phyloP scores from a whole-genome alignment of 2,888 invertebrate genomes.

The Euplagia quadripunctaria region DNA sequence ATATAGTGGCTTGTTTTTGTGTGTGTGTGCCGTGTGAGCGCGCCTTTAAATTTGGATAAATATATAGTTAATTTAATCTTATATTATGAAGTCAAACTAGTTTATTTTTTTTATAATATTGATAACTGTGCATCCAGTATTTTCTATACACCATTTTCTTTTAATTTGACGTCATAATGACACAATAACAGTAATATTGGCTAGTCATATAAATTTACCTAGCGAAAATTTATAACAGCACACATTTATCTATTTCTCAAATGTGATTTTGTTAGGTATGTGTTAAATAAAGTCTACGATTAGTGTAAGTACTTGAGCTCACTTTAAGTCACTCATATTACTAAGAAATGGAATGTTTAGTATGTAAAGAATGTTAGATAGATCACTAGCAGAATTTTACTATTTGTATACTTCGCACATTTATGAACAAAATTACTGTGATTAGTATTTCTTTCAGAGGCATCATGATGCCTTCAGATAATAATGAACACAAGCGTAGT shows the following conservation, averaged over 20 bases:
- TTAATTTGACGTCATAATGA: constrained; percentile 11
- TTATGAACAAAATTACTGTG: background rate
- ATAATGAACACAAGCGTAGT: background rate
- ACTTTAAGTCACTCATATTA: constrained; percentile 84
- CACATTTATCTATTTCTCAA: constrained; percentile 46
- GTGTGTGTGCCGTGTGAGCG: background rate
- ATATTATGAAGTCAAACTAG: background rate
- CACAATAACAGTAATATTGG: constrained; percentile 29
- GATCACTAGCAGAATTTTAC: constrained; percentile 43
- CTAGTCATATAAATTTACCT: constrained; percentile 61
- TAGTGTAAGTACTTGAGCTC: constrained; percentile 81
- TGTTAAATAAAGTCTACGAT: constrained; percentile 52
- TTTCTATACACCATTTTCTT: background rate
- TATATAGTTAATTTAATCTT: background rate
- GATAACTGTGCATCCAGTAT: background rate
- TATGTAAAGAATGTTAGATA: constrained; percentile 66
- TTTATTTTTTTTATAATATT: background rate
- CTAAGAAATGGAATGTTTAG: constrained; percentile 81
- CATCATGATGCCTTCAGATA: no score
- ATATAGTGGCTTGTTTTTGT: background rate
- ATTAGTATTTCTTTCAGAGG: background rate
- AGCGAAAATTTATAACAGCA: constrained; percentile 60
- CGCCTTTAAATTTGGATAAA: constrained; percentile 3
- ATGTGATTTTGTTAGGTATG: constrained; percentile 43
- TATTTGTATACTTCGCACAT: constrained; percentile 11